Conservation (phyloP, 2,888 invertebrate genomes). For the Pycnomerus fuliginosus region DNA sequence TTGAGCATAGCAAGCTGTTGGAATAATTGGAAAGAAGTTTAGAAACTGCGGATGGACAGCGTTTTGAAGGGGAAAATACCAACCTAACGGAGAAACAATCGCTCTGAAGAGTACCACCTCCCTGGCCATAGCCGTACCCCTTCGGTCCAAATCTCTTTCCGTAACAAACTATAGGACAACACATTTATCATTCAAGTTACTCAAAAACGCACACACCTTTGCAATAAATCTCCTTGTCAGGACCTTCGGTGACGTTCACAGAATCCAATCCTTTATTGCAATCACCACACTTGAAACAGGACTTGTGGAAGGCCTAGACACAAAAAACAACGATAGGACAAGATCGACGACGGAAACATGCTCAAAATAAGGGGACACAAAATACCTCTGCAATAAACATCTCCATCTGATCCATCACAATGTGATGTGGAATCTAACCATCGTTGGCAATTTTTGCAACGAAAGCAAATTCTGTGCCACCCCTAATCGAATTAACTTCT, state of each 20-base stretch:
- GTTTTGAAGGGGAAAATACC: constrained; percentile 35
- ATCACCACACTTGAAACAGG: constrained; percentile 90
- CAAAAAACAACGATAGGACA: constrained; percentile 7
- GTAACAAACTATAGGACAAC: constrained; percentile 76
- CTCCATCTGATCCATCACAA: constrained; percentile 90
- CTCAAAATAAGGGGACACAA: not conserved
- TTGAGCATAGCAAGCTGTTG: constrained; percentile 90
- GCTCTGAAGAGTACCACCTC: constrained; percentile 90
- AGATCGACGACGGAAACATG: not conserved
- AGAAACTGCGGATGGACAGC: constrained; percentile 12
- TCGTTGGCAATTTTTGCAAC: constrained; percentile 81
- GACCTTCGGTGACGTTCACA: constrained; percentile 88
- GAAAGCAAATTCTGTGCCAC: constrained; percentile 89
- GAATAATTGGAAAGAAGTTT: constrained; percentile 25
- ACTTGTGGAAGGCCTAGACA: constrained; percentile 84
- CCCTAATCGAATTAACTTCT: constrained; percentile 57
- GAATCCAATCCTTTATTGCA: constrained; percentile 89
- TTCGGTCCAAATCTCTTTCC: constrained; percentile 96
- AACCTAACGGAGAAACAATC: constrained; percentile 84
- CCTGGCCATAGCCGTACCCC: constrained; percentile 96
- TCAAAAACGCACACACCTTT: constrained; percentile 68
- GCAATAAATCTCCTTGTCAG: constrained; percentile 95
- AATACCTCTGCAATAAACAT: constrained; percentile 90
- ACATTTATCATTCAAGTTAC: not conserved
- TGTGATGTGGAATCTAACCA: constrained; percentile 85